A percentile compares a stretch with the other conserved stretches of the same genome.
These are phyloP conservation scores for Rhopilema esculentum DNA, from an alignment of 30 jellyfish, hydroid and myxozoan species.

Conservation along the genomic window DNA sequence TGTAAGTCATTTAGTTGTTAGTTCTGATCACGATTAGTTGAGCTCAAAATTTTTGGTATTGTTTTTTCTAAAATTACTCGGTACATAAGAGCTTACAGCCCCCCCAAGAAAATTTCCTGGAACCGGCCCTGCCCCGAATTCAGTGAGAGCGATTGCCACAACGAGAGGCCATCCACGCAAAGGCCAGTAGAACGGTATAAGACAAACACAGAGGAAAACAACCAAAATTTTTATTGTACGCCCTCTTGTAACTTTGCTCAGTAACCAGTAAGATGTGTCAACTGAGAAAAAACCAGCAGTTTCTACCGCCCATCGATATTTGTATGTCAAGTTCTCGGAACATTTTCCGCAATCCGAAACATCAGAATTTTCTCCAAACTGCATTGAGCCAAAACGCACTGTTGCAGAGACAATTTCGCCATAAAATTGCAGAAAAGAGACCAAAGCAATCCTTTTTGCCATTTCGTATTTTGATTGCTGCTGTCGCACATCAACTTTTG, in stretches of 20 bases:
- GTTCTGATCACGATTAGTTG: too few relatives aligned
- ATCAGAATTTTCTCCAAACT: slow-evolving; percentile 6
- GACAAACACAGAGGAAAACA: not conserved
- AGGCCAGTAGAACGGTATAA: not conserved
- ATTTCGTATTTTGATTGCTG: not conserved
- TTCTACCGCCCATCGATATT: slow-evolving; percentile 1
- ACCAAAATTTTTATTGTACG: not conserved
- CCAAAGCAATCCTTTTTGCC: not conserved
- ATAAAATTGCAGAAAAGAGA: not conserved
- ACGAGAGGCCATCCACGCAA: not conserved
- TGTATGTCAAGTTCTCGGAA: not conserved
- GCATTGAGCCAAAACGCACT: slow-evolving; percentile 3
- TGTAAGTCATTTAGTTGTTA: too few relatives aligned
- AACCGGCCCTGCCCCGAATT: too few relatives aligned
- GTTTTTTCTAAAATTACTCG: too few relatives aligned
- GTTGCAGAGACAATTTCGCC: not conserved
- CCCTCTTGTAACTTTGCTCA: not conserved
- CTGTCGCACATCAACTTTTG: not conserved
- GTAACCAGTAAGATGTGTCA: not conserved
- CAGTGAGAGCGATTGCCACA: not conserved
- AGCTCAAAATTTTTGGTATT: too few relatives aligned
- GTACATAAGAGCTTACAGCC: too few relatives aligned
- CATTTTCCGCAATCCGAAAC: not conserved
- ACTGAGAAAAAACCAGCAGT: not conserved
- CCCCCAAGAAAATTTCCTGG: too few relatives aligned